phyloP scores from a whole-genome alignment of 2,888 invertebrate species.

The Gari tellinella region DNA sequence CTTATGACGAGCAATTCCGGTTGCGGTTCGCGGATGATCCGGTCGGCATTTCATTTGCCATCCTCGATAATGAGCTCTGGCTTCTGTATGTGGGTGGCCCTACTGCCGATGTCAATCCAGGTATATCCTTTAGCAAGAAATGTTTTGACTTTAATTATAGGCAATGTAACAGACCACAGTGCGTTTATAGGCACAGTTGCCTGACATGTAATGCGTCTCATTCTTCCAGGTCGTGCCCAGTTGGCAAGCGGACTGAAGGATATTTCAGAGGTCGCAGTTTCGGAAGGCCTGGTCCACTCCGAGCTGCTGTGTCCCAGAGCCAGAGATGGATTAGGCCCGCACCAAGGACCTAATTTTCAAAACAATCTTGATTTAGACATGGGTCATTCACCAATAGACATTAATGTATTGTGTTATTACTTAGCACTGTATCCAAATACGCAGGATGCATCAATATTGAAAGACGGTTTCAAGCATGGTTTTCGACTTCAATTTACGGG shows the following conservation, averaged over 20 bases:
- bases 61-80: constrained; percentile 1
- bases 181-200: background rate
- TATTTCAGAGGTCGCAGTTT: background rate
- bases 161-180: background rate
- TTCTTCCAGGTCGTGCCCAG: background rate
- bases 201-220: background rate
- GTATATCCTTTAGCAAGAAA: background rate
- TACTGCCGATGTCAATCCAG: too few species aligned
- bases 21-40: background rate
- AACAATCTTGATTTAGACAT: too few species aligned
- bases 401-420: too few species aligned
- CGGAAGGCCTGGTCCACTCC: background rate
- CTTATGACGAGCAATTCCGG: constrained; percentile 4
- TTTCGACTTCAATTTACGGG: constrained; percentile 9
- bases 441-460: background rate
- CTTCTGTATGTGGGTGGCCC: background rate
- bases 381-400: too few species aligned
- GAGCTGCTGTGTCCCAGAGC: background rate
- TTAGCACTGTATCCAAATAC: constrained; percentile 3
- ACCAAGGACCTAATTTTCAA: too few species aligned
- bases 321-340: too few species aligned
- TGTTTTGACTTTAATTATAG: constrained; percentile 9
- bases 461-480: constrained; percentile 9
- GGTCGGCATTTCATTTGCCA: background rate
- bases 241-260: background rate